These are phyloP conservation scores for Listronotus bonariensis DNA, from an alignment of 1,140 invertebrate species.

Conservation along the genomic window DNA sequence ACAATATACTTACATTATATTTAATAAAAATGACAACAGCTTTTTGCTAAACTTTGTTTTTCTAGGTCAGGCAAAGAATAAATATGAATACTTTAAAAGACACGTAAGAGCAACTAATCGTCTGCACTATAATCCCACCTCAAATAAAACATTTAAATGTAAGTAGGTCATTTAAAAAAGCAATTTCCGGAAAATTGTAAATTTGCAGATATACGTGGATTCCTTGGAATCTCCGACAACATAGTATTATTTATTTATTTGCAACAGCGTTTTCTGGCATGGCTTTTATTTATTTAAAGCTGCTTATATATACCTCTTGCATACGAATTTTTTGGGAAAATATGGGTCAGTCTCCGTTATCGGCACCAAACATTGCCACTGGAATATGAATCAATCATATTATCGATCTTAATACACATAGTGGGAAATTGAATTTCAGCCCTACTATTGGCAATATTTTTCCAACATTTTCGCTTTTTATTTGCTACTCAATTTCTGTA, in stretches of 20 bases:
- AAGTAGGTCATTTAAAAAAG: conserved; percentile 15
- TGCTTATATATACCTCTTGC: conserved; percentile 19
- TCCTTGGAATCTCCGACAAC: conserved; percentile 13
- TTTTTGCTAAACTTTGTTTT: too few species aligned
- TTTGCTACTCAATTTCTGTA: conserved; percentile 1
- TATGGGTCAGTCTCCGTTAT: conserved; percentile 33
- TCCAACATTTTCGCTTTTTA: conserved; percentile 1
- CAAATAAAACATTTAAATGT: too few species aligned
- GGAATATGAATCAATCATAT: conserved; percentile 34
- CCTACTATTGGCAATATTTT: conserved; percentile 20
- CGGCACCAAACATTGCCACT: conserved; percentile 25
- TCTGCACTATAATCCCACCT: too few species aligned
- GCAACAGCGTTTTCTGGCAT: neutral
- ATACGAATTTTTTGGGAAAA: conserved; percentile 27
- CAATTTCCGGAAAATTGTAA: conserved; percentile 4
- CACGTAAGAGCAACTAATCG: too few species aligned
- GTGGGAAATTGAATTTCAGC: conserved; percentile 34
- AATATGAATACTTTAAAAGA: too few species aligned
- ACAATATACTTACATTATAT: too few species aligned
- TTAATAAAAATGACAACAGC: too few species aligned
- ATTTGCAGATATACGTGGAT: too few species aligned
- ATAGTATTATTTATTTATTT: conserved; percentile 33
- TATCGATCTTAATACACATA: conserved; percentile 24
- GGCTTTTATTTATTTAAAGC: conserved; percentile 31
- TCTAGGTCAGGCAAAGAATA: too few species aligned